Evolutionary conservation across 2,888 invertebrate species (phyloP).

Genomic region (Priocnemis perturbator): DNA sequence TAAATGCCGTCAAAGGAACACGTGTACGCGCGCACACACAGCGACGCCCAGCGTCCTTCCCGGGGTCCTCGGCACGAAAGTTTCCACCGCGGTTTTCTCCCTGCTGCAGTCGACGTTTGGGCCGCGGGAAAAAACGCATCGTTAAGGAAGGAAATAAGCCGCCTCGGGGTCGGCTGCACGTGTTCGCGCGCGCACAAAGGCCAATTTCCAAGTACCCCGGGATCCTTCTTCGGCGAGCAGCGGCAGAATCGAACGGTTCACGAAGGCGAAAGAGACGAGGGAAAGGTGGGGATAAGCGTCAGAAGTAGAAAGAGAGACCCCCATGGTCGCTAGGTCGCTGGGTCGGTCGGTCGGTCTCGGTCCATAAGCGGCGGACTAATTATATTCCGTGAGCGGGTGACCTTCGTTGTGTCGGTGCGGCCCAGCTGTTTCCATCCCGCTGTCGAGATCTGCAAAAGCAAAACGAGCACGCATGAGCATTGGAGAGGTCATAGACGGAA

Average conservation of each 20-base stretch:
- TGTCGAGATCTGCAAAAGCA: constrained; percentile 40
- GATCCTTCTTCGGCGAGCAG: constrained; percentile 12
- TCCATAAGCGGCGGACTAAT: constrained; percentile 52
- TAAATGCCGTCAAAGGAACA: no score
- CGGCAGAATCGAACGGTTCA: no score
- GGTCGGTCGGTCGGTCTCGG: constrained; percentile 7
- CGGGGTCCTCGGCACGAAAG: constrained; percentile 6
- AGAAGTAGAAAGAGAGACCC: not conserved
- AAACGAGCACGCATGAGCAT: constrained; percentile 10
- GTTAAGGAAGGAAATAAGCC: constrained; percentile 24
- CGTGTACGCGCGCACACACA: no score
- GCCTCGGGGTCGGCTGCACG: constrained; percentile 12
- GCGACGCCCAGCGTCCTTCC: no score
- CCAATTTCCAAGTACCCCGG: constrained; percentile 40
- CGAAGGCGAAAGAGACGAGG: no score
- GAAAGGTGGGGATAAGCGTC: not conserved
- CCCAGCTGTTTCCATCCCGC: constrained; percentile 42
- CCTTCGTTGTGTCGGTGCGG: constrained; percentile 46
- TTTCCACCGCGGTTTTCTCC: constrained; percentile 20
- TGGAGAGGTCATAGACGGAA: constrained; percentile 1
- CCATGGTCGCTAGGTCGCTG: not conserved
- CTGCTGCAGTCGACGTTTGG: constrained; percentile 6
- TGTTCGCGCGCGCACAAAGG: constrained; percentile 36
- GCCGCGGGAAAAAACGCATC: constrained; percentile 7
- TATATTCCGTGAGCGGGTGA: constrained; percentile 45